phyloP scores from a whole-genome alignment of 2,797 vertebrate genomes.

The Iguana delicatissima region DNA sequence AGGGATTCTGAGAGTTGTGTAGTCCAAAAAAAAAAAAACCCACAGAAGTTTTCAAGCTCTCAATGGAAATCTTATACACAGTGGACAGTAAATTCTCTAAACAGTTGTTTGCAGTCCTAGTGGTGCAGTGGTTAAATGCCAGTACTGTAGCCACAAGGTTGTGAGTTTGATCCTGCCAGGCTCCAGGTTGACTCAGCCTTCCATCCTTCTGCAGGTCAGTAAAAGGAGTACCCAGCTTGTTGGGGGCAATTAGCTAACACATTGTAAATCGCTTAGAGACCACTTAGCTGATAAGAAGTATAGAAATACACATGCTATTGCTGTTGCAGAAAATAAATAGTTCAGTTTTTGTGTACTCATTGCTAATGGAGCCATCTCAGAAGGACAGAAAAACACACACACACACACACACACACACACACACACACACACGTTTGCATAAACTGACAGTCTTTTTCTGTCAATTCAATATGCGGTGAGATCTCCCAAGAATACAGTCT shows the following conservation, averaged over 20 bases:
- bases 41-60: not conserved
- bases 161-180: no score
- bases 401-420: not conserved
- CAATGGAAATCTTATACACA: not conserved
- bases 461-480: constrained; percentile 6
- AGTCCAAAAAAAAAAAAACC: no score
- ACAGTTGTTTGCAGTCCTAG: not conserved
- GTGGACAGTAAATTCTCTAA: not conserved
- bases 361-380: not conserved
- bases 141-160: no score
- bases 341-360: not conserved
- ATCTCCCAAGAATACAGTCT: not conserved
- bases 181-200: no score
- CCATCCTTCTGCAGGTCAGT: no score
- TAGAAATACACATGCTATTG: no score
- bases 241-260: no score
- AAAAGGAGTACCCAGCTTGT: no score
- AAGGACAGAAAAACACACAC: not conserved
- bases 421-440: not conserved
- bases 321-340: not conserved
- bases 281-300: no score
- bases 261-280: no score
- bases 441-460: constrained; percentile 2
- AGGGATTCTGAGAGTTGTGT: not conserved
- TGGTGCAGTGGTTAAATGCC: no score